Evolutionary conservation across 2,113 vertebrate species (phyloP).

Genomic region (Microcebus griseorufus): DNA sequence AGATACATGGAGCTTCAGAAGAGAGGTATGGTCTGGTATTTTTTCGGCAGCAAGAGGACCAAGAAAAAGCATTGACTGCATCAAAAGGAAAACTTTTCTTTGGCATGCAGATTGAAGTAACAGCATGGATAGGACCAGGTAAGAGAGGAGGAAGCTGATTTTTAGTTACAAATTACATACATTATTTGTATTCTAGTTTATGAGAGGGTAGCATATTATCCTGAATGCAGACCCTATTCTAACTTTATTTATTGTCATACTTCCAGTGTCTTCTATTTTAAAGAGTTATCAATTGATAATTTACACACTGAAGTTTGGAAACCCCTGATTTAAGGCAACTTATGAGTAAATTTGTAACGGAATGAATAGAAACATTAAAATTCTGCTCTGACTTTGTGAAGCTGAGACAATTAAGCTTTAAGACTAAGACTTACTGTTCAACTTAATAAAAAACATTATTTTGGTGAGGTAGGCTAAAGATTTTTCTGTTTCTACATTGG

Average conservation of each 20-base stretch:
- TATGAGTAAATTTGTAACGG: slow-evolving; percentile 24
- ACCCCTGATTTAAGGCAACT: neutral
- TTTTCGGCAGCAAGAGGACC: slow-evolving; percentile 99
- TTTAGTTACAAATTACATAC: neutral
- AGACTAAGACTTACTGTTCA: neutral
- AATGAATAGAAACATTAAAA: slow-evolving; percentile 37
- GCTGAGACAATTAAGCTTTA: neutral
- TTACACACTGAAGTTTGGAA: neutral
- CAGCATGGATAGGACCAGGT: slow-evolving; percentile 98
- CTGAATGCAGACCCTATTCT: neutral
- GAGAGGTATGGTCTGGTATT: slow-evolving; percentile 98
- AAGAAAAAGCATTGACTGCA: slow-evolving; percentile 96
- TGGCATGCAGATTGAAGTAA: slow-evolving; percentile 99
- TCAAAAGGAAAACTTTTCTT: slow-evolving; percentile 99
- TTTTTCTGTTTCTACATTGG: neutral
- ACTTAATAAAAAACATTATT: neutral
- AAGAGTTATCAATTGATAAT: neutral
- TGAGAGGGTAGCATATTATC: neutral
- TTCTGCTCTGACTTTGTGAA: neutral
- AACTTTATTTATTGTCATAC: neutral
- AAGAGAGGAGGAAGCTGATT: slow-evolving; percentile 49
- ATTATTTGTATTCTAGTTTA: neutral
- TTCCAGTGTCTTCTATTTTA: neutral
- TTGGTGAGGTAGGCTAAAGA: neutral
- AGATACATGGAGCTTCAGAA: slow-evolving; percentile 97